These are phyloP conservation scores for Rhagoletis zephyria DNA, from an alignment of 1,140 invertebrate genomes.

Conservation along the genomic window DNA sequence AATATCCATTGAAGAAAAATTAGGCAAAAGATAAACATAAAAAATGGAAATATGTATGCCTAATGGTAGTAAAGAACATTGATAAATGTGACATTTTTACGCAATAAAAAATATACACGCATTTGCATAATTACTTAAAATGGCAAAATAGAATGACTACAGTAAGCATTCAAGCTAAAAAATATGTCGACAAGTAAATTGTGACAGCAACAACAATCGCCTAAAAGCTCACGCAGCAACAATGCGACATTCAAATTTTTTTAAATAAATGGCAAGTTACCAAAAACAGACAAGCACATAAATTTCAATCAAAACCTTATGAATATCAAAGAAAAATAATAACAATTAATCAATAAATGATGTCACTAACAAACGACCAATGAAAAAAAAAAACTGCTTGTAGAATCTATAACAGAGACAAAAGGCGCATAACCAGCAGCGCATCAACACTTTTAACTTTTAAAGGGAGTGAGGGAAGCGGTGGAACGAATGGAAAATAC, in stretches of 20 bases:
- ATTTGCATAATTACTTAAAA: neutral
- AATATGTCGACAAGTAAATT: constrained; percentile 30
- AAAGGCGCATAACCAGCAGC: constrained; percentile 41
- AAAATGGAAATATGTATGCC: neutral
- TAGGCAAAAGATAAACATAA: neutral
- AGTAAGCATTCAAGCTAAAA: constrained; percentile 38
- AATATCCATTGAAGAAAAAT: neutral
- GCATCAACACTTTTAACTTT: neutral
- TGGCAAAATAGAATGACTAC: neutral
- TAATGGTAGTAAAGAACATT: neutral
- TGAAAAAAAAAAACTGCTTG: neutral
- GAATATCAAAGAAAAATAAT: constrained; percentile 42
- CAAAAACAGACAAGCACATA: constrained; percentile 22
- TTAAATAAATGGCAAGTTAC: constrained; percentile 32
- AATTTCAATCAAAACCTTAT: constrained; percentile 49
- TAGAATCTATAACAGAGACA: neutral
- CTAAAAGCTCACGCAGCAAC: neutral
- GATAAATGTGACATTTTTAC: neutral
- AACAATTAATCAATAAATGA: constrained; percentile 50
- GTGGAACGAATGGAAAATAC: neutral
- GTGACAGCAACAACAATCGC: constrained; percentile 6
- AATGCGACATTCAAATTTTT: neutral
- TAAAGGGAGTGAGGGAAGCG: neutral
- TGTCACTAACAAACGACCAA: constrained; percentile 40
- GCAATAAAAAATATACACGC: neutral